Base-by-base conservation (phyloP, 2,797 vertebrate genomes). In the Crocidura indochinensis region DNA sequence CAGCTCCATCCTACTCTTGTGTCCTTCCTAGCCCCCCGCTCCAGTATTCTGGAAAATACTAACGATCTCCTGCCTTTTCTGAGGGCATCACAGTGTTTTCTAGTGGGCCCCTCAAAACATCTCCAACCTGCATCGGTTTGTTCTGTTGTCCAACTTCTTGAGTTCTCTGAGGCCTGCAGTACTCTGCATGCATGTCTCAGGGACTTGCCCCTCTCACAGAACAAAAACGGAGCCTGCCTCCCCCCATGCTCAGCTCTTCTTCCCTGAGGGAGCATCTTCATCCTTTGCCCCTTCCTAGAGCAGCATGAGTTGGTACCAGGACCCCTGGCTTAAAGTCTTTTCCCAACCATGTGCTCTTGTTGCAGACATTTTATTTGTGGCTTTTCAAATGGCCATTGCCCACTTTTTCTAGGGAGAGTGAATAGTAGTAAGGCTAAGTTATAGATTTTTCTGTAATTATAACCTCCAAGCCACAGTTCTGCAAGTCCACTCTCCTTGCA, bases 11-110 rank as follows among this genome's bases (percentile, higher is more conserved):
- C 74, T 74, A 0, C 56, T 78, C 95, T 91, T 29, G 62, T 12
- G 24, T 73, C 53, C 46, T 67, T 49, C 81, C 74, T 65, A 26
- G 64, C 27, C 24, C 19, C 24, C 20, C 75, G 56, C 86, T 90
- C 44, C 24, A 76, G 69, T 89, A 85, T 47, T 76, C 94, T 83
- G 80, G 49, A 84, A 31, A 84, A 56, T 49, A 20, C 91, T 84
- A 49, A 67, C 22, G 68, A 44, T 78, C 64, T 0, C 89, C 77
- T 73, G 27, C 49, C 79, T 95, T 87, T 46, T 93, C 92, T 94
- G 6, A 22, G 84, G 74, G 65, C 53, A 29, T 56, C 47, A 49
- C 29, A 77, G 81, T 85, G 69, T 0, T 79, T 92, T 29, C 84
- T 84, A 72, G 82, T 31, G 69, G 82, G 51, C 68, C 84, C 27